Percentiles rank a stretch among this genome's conserved stretches.
Conservation (phyloP, 2,113 vertebrate species). For the Gallinago paraguaiae region DNA sequence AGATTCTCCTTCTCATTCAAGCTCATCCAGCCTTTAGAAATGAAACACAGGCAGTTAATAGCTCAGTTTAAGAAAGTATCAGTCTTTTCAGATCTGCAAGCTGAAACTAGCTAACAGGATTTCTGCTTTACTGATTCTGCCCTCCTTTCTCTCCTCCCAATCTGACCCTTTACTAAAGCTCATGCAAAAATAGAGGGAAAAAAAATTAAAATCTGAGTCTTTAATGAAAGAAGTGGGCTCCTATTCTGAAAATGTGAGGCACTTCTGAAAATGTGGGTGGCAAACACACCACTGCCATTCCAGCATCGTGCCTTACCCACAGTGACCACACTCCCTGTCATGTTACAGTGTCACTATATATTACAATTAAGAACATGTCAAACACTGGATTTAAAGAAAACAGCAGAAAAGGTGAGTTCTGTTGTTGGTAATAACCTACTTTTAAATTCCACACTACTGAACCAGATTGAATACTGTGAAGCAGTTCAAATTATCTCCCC, state of each 20-base stretch:
- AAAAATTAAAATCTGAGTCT: not conserved
- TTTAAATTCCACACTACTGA: not conserved
- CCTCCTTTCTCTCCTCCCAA: not conserved
- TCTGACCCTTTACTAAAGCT: not conserved
- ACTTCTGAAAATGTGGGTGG: not conserved
- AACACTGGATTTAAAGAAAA: slow-evolving; percentile 6
- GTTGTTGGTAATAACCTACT: not conserved
- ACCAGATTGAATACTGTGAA: not conserved
- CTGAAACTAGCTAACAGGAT: not conserved
- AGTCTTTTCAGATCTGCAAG: not conserved
- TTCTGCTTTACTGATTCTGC: slow-evolving; percentile 10
- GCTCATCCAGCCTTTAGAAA: not conserved
- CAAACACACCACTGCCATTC: not conserved
- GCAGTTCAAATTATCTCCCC: not conserved
- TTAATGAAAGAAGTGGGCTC: not conserved
- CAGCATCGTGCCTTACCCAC: not conserved
- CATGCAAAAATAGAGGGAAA: not conserved
- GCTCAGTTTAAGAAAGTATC: not conserved
- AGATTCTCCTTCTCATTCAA: slow-evolving; percentile 14
- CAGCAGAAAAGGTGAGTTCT: not conserved
- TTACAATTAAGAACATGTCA: not conserved
- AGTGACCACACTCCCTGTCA: not conserved
- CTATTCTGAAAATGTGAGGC: not conserved
- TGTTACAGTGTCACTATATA: not conserved
- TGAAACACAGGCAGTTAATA: not conserved